Percentiles rank a stretch among this genome's conserved stretches.
Evolutionary conservation across 2,888 invertebrate species (phyloP).

Genomic region (Allophyes oxyacanthae): DNA sequence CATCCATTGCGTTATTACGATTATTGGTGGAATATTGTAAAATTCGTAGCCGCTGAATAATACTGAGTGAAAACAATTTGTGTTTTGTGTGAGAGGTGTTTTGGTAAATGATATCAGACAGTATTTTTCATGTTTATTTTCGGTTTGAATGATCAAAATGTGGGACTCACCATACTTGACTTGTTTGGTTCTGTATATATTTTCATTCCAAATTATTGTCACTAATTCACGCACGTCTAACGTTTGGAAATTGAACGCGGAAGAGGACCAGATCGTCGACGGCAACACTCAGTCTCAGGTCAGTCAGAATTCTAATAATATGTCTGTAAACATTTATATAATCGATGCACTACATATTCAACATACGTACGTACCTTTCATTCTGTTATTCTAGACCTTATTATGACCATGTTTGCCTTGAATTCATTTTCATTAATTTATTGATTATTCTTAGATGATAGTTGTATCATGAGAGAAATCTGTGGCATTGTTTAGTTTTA

Average conservation of each 20-base stretch:
- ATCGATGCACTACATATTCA: conserved; percentile 68
- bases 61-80: conserved; percentile 64
- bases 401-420: conserved; percentile 65
- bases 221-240: conserved; percentile 95
- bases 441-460: conserved; percentile 11
- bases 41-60: conserved; percentile 68
- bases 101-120: conserved; percentile 59
- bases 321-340: conserved; percentile 73
- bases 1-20: conserved; percentile 66
- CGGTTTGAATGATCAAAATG: conserved; percentile 79
- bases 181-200: conserved; percentile 91
- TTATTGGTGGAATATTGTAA: conserved; percentile 64
- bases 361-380: conserved; percentile 59
- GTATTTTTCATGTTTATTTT: conserved; percentile 75
- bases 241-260: conserved; percentile 94
- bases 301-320: conserved; percentile 65
- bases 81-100: conserved; percentile 69
- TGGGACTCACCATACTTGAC: conserved; percentile 89
- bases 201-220: conserved; percentile 92
- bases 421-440: conserved; percentile 52
- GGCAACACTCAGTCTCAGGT: conserved; percentile 89
- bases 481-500: conserved; percentile 12
- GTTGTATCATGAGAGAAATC: conserved; percentile 26
- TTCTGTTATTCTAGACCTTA: conserved; percentile 56
- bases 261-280: conserved; percentile 93